Conservation (phyloP, 2,797 vertebrate genomes). For the Podarcis lilfordi region DNA sequence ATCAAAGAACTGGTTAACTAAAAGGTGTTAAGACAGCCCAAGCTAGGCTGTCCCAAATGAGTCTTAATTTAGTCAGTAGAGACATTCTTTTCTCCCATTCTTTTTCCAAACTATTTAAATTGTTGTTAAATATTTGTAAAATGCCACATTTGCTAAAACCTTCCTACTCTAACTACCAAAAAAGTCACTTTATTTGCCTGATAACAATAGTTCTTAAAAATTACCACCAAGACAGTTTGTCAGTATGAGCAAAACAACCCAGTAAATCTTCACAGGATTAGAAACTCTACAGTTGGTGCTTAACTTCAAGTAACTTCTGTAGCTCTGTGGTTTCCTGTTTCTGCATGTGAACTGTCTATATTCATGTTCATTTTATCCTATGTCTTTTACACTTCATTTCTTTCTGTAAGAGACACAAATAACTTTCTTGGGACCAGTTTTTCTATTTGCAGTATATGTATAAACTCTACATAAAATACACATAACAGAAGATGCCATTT, state of each 20-base stretch:
- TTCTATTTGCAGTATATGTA: background rate
- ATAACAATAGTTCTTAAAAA: background rate
- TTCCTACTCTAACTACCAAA: background rate
- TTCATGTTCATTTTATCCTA: background rate
- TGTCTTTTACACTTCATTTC: background rate
- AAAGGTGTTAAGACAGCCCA: too few species aligned
- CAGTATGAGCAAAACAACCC: background rate
- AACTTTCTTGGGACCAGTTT: background rate
- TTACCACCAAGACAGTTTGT: background rate
- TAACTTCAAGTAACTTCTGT: background rate
- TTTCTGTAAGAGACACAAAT: background rate
- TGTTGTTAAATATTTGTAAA: background rate
- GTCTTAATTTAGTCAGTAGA: too few species aligned
- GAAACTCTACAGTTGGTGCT: background rate
- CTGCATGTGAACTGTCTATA: background rate
- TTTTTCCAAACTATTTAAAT: background rate
- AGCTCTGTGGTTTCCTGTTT: background rate
- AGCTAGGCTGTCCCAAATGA: too few species aligned
- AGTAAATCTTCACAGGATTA: background rate
- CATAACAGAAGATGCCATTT: background rate
- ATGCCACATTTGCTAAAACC: background rate
- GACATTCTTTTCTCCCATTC: background rate
- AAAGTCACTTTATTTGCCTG: background rate
- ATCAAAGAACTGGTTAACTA: too few species aligned
- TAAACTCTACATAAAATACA: background rate